Base-by-base conservation (phyloP, 2,888 invertebrate species). In the Peribatodes rhomboidaria region DNA sequence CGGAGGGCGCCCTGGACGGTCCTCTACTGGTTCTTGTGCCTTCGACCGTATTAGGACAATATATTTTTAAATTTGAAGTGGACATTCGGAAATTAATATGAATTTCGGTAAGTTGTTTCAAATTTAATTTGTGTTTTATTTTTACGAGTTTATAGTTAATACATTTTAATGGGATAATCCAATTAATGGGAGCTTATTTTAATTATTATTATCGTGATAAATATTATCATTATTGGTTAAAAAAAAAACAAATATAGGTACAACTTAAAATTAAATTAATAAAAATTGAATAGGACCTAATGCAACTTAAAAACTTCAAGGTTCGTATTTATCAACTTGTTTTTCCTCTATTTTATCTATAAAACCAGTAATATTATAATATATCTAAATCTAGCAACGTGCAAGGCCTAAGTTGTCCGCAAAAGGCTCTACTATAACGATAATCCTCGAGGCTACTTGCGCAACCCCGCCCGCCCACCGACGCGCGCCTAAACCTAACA, bases 401-500 rank as follows among this genome's bases (percentile, higher is more conserved):
- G 58, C 58, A 49, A 53, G 14, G 22, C 16, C 35, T 7, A 27
- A 9, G 13, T 61, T 37, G 27, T 47, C 58, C 44, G 41, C 20
- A 68, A 61, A 69, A 71, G 67, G 68, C 76, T 76, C 68, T 67
- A 68, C 68, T 73, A 62, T 11, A 27, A 3, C 13, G 18, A 6
- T 20, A 46, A 67, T 71, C 79, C 74, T 79, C 79, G 80, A 69
- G 70, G 64, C 53, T 59, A 52, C 49, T 82, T 84, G 77, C 80
- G 76, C 75, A 78, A 85, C 71, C 72, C 77, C 77, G 77, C 79
- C 83, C 41, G 42, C 39, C 47, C 41, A 22, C 37, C 49, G 41
- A 31, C 55, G 13, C 31, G 33, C 8, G 44, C 33, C 52, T 44
- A 35, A 27, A 37, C 2, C 42, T 35, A 16, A 20, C 7, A 6